phyloP scores from a whole-genome alignment of 64 coral and sea anemone genomes.

The Pachyseris speciosa region DNA sequence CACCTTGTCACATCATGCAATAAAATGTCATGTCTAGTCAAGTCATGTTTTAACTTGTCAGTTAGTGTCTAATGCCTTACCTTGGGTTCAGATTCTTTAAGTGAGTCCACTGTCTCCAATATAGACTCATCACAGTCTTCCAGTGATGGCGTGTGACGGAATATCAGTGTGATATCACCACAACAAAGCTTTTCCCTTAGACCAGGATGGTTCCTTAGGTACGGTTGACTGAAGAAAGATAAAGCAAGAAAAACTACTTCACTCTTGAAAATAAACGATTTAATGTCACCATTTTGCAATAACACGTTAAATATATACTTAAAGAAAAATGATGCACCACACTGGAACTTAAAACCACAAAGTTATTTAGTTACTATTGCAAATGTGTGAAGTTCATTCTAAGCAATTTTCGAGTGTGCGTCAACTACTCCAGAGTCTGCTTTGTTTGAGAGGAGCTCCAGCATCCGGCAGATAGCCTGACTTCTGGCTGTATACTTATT shows the following conservation, averaged over 20 bases:
- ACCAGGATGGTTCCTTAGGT: conserved; percentile 77
- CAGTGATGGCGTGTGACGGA: conserved; percentile 79
- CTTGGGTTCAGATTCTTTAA: conserved; percentile 1
- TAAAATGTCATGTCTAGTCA: neutral
- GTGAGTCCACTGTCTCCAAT: conserved; percentile 57
- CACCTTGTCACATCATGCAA: neutral
- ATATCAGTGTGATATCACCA: conserved; percentile 89
- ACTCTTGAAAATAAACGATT: neutral
- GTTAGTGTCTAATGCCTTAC: neutral
- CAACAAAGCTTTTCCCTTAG: conserved; percentile 75
- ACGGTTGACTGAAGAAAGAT: conserved; percentile 54
- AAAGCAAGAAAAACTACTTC: neutral
- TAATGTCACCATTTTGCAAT: neutral
- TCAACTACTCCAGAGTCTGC: too few relatives aligned
- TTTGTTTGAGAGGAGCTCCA: too few relatives aligned
- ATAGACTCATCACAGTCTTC: conserved; percentile 70
- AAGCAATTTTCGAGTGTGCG: too few relatives aligned
- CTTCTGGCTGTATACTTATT: too few relatives aligned
- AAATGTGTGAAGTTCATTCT: too few relatives aligned
- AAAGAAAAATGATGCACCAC: too few relatives aligned
- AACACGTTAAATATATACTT: too few relatives aligned
- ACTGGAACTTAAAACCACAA: too few relatives aligned
- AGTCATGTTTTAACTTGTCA: too few relatives aligned
- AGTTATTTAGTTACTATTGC: too few relatives aligned
- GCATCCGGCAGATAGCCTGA: too few relatives aligned